Evolutionary conservation across 92 coral and sea anemone genomes (phyloP).

Genomic region (Umimayanthus kanabou): DNA sequence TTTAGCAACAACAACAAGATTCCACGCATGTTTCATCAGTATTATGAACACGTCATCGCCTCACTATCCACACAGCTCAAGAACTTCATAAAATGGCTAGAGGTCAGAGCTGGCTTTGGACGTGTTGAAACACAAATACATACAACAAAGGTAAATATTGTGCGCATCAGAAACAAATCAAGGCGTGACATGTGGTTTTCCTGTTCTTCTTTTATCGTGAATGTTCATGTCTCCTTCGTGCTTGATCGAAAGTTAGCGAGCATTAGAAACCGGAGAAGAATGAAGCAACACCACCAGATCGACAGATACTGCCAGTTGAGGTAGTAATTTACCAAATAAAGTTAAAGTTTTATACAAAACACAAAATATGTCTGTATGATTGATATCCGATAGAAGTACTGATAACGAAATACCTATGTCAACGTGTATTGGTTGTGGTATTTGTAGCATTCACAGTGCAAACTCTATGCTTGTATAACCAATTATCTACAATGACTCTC

Average conservation of each 20-base stretch:
- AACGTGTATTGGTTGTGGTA: too few species aligned
- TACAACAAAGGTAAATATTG: neutral
- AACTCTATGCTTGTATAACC: too few species aligned
- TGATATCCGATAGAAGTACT: too few species aligned
- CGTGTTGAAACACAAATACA: neutral
- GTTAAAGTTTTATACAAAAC: too few species aligned
- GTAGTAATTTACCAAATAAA: too few species aligned
- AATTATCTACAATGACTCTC: too few species aligned
- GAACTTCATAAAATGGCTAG: neutral
- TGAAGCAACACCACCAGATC: too few species aligned
- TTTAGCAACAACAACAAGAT: neutral
- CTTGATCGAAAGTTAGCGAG: neutral
- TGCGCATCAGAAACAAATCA: neutral
- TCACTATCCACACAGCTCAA: neutral
- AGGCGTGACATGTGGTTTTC: neutral
- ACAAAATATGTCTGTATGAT: too few species aligned
- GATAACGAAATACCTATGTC: too few species aligned
- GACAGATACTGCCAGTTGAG: too few species aligned
- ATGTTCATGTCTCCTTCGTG: neutral
- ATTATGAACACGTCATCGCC: neutral
- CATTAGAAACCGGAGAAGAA: too few species aligned
- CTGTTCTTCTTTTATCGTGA: neutral
- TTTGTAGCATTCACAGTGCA: too few species aligned
- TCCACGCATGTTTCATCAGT: neutral
- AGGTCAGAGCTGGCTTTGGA: neutral